phyloP scores from a whole-genome alignment of 2,113 vertebrate species.

The Callionymus lyra region DNA sequence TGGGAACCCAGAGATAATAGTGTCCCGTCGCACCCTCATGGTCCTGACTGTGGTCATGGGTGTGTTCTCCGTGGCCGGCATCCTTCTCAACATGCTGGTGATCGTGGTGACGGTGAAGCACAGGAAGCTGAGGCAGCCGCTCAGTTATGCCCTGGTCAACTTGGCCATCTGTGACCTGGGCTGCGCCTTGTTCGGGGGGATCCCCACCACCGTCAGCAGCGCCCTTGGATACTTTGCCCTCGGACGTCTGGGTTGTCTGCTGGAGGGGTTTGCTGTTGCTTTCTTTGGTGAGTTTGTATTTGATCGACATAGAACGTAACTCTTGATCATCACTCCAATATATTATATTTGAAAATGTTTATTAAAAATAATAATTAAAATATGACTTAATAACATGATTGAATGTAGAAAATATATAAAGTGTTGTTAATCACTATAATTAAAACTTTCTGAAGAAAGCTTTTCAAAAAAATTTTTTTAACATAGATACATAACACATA shows the following conservation, averaged over 20 bases:
- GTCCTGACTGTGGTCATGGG: slow-evolving; percentile 55
- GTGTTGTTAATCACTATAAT: too few relatives aligned
- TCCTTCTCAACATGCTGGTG: slow-evolving; percentile 60
- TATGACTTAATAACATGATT: too few relatives aligned
- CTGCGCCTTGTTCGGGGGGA: slow-evolving; percentile 58
- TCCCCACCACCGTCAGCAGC: slow-evolving; percentile 58
- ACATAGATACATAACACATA: too few relatives aligned
- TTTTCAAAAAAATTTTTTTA: too few relatives aligned
- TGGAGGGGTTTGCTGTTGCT: slow-evolving; percentile 64
- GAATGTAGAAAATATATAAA: too few relatives aligned
- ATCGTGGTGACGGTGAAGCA: slow-evolving; percentile 58
- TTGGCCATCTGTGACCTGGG: slow-evolving; percentile 66
- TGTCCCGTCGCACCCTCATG: slow-evolving; percentile 54
- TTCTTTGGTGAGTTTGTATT: slow-evolving; percentile 64
- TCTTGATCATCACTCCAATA: too few relatives aligned
- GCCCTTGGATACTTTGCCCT: slow-evolving; percentile 67
- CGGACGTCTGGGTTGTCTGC: slow-evolving; percentile 57
- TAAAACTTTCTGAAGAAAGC: too few relatives aligned
- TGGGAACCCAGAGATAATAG: slow-evolving; percentile 20
- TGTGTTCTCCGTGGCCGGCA: slow-evolving; percentile 45
- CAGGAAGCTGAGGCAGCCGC: slow-evolving; percentile 55
- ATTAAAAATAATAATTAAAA: too few relatives aligned
- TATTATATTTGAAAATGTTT: too few relatives aligned
- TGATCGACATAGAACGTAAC: too few relatives aligned
- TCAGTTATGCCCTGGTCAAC: slow-evolving; percentile 69